phyloP scores from a whole-genome alignment of 2,888 invertebrate genomes.

The Nineta flava region DNA sequence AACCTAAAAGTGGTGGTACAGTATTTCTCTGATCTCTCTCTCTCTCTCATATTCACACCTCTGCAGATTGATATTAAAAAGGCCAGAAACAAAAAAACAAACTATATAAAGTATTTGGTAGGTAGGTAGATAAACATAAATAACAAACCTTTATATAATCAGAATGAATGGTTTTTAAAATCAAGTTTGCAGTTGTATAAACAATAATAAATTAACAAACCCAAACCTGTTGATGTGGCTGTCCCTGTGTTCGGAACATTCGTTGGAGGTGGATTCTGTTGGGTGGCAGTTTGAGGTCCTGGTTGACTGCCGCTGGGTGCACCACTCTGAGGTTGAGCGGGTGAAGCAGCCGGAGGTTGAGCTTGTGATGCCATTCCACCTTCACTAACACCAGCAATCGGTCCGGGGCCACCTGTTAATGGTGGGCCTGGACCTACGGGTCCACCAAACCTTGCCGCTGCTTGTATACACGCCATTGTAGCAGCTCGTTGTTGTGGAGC shows the following conservation, averaged over 20 bases:
- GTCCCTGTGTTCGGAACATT: constrained; percentile 21
- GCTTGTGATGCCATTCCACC: constrained; percentile 56
- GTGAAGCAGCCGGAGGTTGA: constrained; percentile 61
- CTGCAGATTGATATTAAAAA: too few relatives aligned
- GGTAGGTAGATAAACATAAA: too few relatives aligned
- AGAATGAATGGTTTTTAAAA: too few relatives aligned
- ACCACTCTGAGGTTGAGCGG: constrained; percentile 61
- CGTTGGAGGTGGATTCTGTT: constrained; percentile 30
- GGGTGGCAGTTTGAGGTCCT: constrained; percentile 36
- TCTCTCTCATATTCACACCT: too few relatives aligned
- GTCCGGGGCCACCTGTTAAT: constrained; percentile 11
- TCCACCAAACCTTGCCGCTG: constrained; percentile 24
- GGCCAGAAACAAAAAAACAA: too few relatives aligned
- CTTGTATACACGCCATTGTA: constrained; percentile 14
- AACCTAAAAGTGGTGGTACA: too few relatives aligned
- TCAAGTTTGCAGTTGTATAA: too few relatives aligned
- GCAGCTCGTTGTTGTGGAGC: constrained; percentile 35
- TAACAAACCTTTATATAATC: too few relatives aligned
- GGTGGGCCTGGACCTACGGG: constrained; percentile 36
- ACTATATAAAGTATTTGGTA: too few relatives aligned
- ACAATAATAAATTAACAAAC: constrained; percentile 2
- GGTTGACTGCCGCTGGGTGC: constrained; percentile 46
- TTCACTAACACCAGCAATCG: constrained; percentile 34
- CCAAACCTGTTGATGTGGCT: constrained; percentile 24
- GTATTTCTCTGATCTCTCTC: too few relatives aligned